A percentile compares a stretch with the other conserved stretches of the same genome.
These are phyloP conservation scores for Muschampia plurimacula DNA, from an alignment of 2,888 invertebrate genomes.

Conservation along the genomic window DNA sequence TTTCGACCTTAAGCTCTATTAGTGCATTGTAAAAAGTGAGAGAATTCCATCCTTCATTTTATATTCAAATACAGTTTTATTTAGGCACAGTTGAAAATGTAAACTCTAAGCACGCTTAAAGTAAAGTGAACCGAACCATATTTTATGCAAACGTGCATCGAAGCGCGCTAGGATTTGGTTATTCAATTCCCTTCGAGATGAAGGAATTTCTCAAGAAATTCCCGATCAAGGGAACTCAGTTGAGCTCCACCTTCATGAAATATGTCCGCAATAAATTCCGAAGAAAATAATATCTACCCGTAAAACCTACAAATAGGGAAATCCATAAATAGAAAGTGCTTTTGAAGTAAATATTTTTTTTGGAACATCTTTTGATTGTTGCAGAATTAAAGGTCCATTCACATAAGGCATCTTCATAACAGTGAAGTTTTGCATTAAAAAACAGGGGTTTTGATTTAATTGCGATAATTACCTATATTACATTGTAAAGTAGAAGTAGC, in stretches of 20 bases:
- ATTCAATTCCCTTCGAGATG: conserved; percentile 37
- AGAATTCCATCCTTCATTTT: too few species aligned
- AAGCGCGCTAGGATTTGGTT: conserved; percentile 28
- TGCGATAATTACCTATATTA: too few species aligned
- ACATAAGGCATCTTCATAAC: too few species aligned
- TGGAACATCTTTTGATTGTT: background rate
- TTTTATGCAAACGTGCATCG: conserved; percentile 29
- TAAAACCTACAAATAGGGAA: conserved; percentile 24
- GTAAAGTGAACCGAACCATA: conserved; percentile 9
- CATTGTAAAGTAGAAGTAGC: too few species aligned
- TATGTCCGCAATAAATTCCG: conserved; percentile 42
- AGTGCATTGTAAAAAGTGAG: background rate
- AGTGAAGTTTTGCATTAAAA: too few species aligned
- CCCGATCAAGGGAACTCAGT: conserved; percentile 26
- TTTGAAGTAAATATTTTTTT: background rate
- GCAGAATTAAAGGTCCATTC: too few species aligned
- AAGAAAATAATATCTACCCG: conserved; percentile 35
- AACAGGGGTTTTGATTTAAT: too few species aligned
- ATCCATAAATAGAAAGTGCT: background rate
- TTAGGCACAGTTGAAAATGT: background rate
- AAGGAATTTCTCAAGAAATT: conserved; percentile 34
- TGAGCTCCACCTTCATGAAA: conserved; percentile 28
- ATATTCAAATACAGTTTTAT: too few species aligned
- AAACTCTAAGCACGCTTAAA: background rate
- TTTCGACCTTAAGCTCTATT: background rate